These are phyloP conservation scores for Teleopsis dalmanni DNA, from an alignment of 1,140 invertebrate species.

Conservation along the genomic window DNA sequence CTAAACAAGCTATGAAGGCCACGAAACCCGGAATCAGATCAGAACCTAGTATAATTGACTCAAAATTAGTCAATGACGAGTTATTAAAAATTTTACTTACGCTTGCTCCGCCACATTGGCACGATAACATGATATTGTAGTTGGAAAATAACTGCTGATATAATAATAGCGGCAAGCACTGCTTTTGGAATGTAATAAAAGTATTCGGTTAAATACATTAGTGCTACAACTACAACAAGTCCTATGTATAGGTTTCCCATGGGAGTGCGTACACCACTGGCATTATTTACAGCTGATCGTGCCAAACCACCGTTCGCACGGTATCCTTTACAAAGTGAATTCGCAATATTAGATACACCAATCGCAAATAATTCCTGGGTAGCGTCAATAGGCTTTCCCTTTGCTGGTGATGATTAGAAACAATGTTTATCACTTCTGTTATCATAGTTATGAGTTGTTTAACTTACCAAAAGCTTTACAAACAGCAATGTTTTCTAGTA, in stretches of 20 bases:
- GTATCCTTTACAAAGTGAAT: conserved; percentile 77
- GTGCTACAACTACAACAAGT: conserved; percentile 61
- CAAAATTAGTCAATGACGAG: neutral
- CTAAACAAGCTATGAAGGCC: conserved; percentile 76
- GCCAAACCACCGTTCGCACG: conserved; percentile 80
- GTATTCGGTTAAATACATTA: conserved; percentile 66
- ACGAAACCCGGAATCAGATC: conserved; percentile 77
- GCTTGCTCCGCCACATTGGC: conserved; percentile 72
- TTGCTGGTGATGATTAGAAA: conserved; percentile 35
- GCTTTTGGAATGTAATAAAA: conserved; percentile 78
- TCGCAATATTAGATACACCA: conserved; percentile 76
- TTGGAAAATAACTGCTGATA: conserved; percentile 78
- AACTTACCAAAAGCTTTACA: conserved; percentile 61
- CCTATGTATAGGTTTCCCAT: conserved; percentile 68
- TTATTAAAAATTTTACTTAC: conserved; percentile 44
- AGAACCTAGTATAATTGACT: conserved; percentile 54
- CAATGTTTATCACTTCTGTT: neutral
- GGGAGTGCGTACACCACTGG: conserved; percentile 82
- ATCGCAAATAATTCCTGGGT: conserved; percentile 79
- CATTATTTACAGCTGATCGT: conserved; percentile 80
- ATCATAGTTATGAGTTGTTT: neutral
- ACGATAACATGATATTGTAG: conserved; percentile 69
- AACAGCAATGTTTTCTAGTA: conserved; percentile 77
- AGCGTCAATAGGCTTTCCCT: conserved; percentile 72
- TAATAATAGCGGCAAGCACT: conserved; percentile 70